These are phyloP conservation scores for Paratilapia polleni DNA, from an alignment of 2,113 vertebrate species.

Conservation along the genomic window DNA sequence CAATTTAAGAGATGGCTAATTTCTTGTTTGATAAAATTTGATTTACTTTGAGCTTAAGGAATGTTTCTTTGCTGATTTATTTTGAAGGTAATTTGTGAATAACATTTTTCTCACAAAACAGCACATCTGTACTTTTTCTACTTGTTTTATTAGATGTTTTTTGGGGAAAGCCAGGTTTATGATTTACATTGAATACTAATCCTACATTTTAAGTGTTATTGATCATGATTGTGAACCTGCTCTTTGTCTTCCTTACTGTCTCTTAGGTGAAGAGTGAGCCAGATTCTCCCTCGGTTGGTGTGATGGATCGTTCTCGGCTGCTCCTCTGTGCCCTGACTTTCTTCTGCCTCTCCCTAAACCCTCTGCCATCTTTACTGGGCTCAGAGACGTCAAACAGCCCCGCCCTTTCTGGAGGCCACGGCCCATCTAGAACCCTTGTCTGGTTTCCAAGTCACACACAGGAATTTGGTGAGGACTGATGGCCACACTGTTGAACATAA, in stretches of 20 bases:
- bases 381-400: constrained; percentile 56
- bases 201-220: background rate
- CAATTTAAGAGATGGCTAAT: background rate
- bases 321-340: constrained; percentile 95
- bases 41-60: background rate
- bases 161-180: background rate
- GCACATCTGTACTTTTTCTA: background rate
- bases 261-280: constrained; percentile 94
- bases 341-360: constrained; percentile 96
- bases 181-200: background rate
- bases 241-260: background rate
- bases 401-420: constrained; percentile 53
- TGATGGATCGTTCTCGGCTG: constrained; percentile 97
- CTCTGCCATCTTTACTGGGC: constrained; percentile 89
- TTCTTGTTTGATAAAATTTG: background rate
- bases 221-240: background rate
- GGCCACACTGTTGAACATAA: background rate
- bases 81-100: no score
- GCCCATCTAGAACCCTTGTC: constrained; percentile 84
- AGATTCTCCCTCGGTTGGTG: constrained; percentile 91
- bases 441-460: constrained; percentile 83
- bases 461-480: constrained; percentile 73
- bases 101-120: no score
- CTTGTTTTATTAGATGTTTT: background rate
- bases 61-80: background rate